These are phyloP conservation scores for Epinephelus cyanopodus DNA, from an alignment of 2,113 vertebrate genomes.

Conservation along the genomic window DNA sequence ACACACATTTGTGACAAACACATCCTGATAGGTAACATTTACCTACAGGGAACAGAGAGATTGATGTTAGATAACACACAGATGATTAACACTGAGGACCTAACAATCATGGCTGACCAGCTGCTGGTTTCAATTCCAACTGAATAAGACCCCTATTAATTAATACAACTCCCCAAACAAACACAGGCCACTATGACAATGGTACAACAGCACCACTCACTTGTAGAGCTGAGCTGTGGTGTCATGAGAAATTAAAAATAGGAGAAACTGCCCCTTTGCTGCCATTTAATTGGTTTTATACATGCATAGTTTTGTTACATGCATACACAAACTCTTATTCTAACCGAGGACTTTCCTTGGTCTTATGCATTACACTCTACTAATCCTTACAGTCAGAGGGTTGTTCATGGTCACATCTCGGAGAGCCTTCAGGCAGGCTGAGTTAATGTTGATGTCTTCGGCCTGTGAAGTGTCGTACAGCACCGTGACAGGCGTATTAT, in stretches of 20 bases:
- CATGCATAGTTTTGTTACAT: background rate
- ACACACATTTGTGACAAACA: constrained; percentile 90
- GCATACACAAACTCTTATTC: background rate
- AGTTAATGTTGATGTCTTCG: constrained; percentile 93
- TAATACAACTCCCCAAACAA: background rate
- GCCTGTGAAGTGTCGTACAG: constrained; percentile 95
- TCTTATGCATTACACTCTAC: background rate
- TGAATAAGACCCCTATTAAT: background rate
- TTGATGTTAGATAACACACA: background rate
- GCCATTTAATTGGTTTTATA: background rate
- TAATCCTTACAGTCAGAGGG: constrained; percentile 86
- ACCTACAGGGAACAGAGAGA: constrained; percentile 80
- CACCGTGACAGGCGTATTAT: constrained; percentile 86
- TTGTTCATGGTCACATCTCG: constrained; percentile 89
- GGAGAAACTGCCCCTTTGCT: background rate
- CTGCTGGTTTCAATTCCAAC: constrained; percentile 15
- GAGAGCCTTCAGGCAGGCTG: constrained; percentile 88
- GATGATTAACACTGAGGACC: background rate
- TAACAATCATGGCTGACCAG: background rate
- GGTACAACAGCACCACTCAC: constrained; percentile 1
- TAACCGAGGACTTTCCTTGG: background rate
- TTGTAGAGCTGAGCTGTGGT: background rate
- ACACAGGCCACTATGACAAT: background rate
- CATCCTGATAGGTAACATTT: constrained; percentile 85
- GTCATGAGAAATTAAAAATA: constrained; percentile 11